Base-by-base conservation (phyloP, 2,113 vertebrate genomes). In the Gambusia holbrooki region DNA sequence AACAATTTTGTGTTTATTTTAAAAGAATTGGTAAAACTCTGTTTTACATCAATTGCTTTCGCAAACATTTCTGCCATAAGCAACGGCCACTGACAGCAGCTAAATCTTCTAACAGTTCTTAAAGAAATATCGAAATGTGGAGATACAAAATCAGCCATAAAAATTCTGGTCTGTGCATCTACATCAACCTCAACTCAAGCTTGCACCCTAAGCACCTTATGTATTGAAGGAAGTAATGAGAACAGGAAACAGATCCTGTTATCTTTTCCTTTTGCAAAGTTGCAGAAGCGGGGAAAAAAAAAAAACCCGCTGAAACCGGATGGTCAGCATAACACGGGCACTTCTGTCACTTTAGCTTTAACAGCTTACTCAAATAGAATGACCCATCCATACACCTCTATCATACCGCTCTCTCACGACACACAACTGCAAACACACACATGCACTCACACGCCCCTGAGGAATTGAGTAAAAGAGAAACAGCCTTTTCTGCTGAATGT, bases 261-360 rank as follows among this genome's bases (percentile, higher is more conserved):
- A 62, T 83, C 78, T 77, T 82, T 79, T 84, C 63, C 79, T 91
- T 90, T 77, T 91, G 90, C 91, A 90, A 88, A 93, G 79, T 86
- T 73, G 87, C 61, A 61, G 81, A 85, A 84, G 84, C 81, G 81
- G 81, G 81, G 84, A 81, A 84, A 82, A 85, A 91, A 78, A 85
- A 88, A 87, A 3, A 37, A 37, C 35, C 88, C 78, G 87, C 66
- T 42, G 78, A 89, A 91, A 92, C 73, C 74, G 81, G 84, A 89
- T 15, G 84, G 90, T 92, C 92, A 91, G 90, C 88, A 90, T 74
- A 90, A 91, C 84, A 70, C 66, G 54, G 77, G 62, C 54, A 4
- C 72, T 77, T 74, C 79, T 91, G 86, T 89, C 89, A 88, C 76
- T 76, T 69, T 51, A 42, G 79, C 87, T 86, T 87, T 81, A 87